A percentile compares a stretch with the other conserved stretches of the same genome.
Evolutionary conservation across 2,888 invertebrate species (phyloP).

Genomic region (Polydrusus cervinus): DNA sequence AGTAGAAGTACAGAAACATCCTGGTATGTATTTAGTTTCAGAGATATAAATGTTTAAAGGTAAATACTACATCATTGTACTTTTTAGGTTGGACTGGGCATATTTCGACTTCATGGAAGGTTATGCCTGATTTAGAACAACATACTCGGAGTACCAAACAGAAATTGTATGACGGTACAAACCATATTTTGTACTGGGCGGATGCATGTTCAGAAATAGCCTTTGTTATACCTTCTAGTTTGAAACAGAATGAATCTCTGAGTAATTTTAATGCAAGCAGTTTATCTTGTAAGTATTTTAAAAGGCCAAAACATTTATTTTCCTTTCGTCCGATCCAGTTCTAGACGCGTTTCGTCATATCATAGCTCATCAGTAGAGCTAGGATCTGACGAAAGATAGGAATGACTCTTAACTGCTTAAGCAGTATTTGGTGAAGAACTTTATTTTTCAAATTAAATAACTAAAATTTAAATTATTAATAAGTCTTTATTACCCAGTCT

Average conservation of each 20-base stretch:
- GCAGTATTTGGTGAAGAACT: too few species aligned
- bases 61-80: background rate
- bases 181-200: conserved; percentile 94
- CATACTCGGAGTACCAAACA: conserved; percentile 61
- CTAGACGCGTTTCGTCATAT: too few species aligned
- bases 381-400: too few species aligned
- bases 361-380: too few species aligned
- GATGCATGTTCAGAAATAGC: conserved; percentile 96
- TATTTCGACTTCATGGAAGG: conserved; percentile 86
- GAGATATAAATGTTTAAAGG: background rate
- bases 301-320: background rate
- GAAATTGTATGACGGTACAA: conserved; percentile 83
- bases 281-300: conserved; percentile 65
- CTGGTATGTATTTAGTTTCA: conserved; percentile 73
- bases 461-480: too few species aligned
- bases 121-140: conserved; percentile 58
- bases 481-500: too few species aligned
- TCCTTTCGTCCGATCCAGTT: too few species aligned
- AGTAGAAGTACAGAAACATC: conserved; percentile 88
- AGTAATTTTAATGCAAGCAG: conserved; percentile 63
- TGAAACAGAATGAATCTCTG: conserved; percentile 63
- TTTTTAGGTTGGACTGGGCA: conserved; percentile 88
- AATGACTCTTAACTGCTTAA: too few species aligned
- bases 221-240: conserved; percentile 88
- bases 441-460: too few species aligned